A percentile compares a stretch with the other conserved stretches of the same genome.
phyloP scores from a whole-genome alignment of 2,888 invertebrate species.

The Drosophila multiciliata region DNA sequence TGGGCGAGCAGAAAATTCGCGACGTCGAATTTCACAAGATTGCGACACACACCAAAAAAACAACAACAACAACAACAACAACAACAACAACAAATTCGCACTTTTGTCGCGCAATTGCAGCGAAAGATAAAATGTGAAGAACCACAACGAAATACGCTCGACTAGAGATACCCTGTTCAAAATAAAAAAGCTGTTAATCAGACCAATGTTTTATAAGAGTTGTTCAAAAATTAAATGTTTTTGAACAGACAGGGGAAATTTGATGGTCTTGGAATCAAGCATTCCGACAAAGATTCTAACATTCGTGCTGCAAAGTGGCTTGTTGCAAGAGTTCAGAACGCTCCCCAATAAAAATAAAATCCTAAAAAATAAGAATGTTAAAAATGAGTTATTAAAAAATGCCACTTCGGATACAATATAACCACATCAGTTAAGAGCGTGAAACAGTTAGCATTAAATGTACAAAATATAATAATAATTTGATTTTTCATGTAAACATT shows the following conservation, averaged over 20 bases:
- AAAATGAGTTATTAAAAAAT: accelerated
- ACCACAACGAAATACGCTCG: neutral
- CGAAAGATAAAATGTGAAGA: constrained; percentile 35
- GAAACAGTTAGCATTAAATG: too few relatives aligned
- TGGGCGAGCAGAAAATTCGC: constrained; percentile 68
- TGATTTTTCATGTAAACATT: neutral
- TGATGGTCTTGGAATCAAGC: too few relatives aligned
- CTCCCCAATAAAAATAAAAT: accelerated
- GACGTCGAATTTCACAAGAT: constrained; percentile 74
- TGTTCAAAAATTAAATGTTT: neutral
- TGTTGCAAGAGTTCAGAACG: too few relatives aligned
- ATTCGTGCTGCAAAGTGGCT: neutral
- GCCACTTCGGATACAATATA: neutral
- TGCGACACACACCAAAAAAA: constrained; percentile 46
- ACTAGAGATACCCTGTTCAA: neutral
- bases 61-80: constrained; percentile 7
- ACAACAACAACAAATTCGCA: constrained; percentile 42
- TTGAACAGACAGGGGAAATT: neutral
- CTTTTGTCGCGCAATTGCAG: constrained; percentile 69
- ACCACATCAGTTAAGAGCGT: neutral
- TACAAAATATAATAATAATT: neutral
- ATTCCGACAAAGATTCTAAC: neutral
- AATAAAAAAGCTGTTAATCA: too few relatives aligned
- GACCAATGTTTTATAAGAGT: neutral
- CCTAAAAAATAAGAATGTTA: neutral